Evolutionary conservation across 2,797 vertebrate genomes (phyloP), one percentile per base, ranked within the genome.

Genomic region (Periparus ater): DNA sequence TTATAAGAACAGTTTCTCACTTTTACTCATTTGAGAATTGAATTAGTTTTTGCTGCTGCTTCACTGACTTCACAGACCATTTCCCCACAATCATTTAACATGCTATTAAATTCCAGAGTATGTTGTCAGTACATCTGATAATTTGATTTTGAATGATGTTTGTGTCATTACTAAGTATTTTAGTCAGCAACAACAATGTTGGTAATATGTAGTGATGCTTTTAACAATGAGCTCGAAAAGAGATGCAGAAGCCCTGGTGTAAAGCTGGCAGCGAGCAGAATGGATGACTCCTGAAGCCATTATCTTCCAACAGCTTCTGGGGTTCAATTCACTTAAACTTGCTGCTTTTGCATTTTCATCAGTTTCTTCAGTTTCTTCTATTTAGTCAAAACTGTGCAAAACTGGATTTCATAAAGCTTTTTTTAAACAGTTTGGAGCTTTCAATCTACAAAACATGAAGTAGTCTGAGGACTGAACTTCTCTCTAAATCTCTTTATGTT

Each of bases 121-220:
- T 97, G 98, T 98, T 97, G 97, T 98, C 96, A 78, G 96, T 96
- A 96, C 97, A 96, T 97, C 97, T 97, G 97, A 97, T 98, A 97
- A 98, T 98, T 98, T 98, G 98, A 98, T 98, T 98, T 98, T 98
- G 98, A 98, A 97, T 97, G 98, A 98, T 98, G 98, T 97, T 98
- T 98, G 96, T 98, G 98, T 98, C 97, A 97, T 98, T 98, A 97
- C 97, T 96, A 97, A 97, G 97, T 96, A 97, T 98, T 98, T 98
- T 96, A 98, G 97, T 98, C 97, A 96, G 97, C 96, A 96, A 95
- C 96, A 97, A 91, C 93, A 98, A 96, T 14, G 17, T 95, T 95
- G 88, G 57, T 53, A 91, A 93, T 93, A 89, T 68, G 94, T 91
- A 90, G 89, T 80, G 51, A 93, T 91, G 88, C 91, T 96, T 96